Base-by-base conservation (phyloP, 1,140 invertebrate species). In the Drosophila tropicalis region DNA sequence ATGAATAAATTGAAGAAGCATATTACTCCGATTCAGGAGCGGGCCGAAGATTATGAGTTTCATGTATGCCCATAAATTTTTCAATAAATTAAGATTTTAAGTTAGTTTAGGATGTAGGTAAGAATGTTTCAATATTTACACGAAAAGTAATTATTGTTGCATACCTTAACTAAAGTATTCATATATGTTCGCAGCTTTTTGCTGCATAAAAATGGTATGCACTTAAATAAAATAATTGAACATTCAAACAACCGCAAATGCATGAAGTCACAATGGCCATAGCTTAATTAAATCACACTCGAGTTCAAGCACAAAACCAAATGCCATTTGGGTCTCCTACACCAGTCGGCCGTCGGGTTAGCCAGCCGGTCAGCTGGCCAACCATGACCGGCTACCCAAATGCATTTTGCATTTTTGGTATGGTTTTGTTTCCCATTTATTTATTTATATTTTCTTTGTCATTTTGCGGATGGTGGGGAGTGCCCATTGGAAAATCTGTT, bases 231-330 rank as follows among this genome's bases (percentile, higher is more conserved):
- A 71, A 62, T 71, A 77, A 67, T 58, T 66, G 47, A 34, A 22
- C 34, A 67, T 34, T 57, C 32, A 76, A 39, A 40, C 34, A 62
- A 41, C 60, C 13, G 29, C 22, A 65, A 56, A 9, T 19, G 56
- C 34, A 67, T 25, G 67, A 19, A 55, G 34, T 36, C 65, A 47
- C 54, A 55, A 62, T 76, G 44, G 61, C 67, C 68, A 67, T 58
- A 62, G 54, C 47, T 62, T 71, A 87, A 87, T 86, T 87, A 77
- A 86, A 86, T 82, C 76, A 82, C 68, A 76, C 71, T 79, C 79
- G 64, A 86, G 56, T 70, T 87, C 41, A 79, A 79, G 68, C 58
- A 68, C 68, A 68, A 73, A 72, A 62, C 58, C 60, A 62, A 86
- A 75, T 69, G 67, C 56, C 79, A 70, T 68, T 71, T 82, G 68